Evolutionary conservation across 2,888 invertebrate species (phyloP).

Genomic region (Acanthopleura granulata): DNA sequence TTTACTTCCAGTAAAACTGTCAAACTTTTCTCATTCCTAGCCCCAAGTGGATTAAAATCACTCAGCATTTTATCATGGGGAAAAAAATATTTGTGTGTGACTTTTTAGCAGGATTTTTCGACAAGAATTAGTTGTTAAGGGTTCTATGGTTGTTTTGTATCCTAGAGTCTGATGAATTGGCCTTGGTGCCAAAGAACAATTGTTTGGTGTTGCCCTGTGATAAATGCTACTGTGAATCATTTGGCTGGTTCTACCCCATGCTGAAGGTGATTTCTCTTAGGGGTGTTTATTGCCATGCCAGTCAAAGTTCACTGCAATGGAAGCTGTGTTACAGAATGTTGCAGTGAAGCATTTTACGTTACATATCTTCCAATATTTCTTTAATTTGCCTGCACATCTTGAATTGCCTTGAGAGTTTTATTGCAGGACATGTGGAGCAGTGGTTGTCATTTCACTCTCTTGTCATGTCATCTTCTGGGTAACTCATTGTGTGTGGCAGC

Average conservation of each 20-base stretch:
- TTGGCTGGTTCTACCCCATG: neutral
- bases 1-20: too few species aligned
- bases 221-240: neutral
- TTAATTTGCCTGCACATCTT: neutral
- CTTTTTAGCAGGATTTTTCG: too few species aligned
- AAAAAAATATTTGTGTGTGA: too few species aligned
- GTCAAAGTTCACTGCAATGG: neutral
- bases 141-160: too few species aligned
- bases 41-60: too few species aligned
- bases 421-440: neutral
- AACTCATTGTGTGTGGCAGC: neutral
- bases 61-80: too few species aligned
- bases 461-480: neutral
- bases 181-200: too few species aligned
- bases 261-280: neutral
- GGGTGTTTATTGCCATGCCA: neutral
- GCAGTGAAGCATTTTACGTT: neutral
- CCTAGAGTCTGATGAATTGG: too few species aligned
- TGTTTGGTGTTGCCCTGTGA: too few species aligned
- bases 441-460: too few species aligned
- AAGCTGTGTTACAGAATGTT: neutral
- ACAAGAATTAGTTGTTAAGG: too few species aligned
- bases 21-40: too few species aligned
- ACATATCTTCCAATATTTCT: neutral
- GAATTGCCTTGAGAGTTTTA: neutral